phyloP scores from a whole-genome alignment of 2,797 vertebrate genomes.

The Allenopithecus nigroviridis region DNA sequence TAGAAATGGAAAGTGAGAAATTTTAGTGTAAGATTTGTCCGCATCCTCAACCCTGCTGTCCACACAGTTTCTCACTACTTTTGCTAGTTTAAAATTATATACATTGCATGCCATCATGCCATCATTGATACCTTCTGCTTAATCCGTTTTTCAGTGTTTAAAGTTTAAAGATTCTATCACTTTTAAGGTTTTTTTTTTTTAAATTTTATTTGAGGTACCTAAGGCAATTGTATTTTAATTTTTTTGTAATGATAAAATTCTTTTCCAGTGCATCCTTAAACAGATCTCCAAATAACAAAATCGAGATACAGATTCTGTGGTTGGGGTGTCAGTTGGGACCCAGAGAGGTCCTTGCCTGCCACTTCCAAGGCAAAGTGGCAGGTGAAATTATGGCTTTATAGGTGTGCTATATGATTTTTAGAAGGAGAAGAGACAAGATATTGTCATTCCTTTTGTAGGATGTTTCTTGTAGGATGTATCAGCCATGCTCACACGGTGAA shows the following conservation, averaged over 20 bases:
- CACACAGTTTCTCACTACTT: neutral
- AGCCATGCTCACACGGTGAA: neutral
- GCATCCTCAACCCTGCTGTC: neutral
- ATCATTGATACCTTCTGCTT: neutral
- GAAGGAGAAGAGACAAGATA: neutral
- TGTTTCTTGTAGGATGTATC: neutral
- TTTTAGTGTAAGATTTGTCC: neutral
- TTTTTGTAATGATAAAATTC: neutral
- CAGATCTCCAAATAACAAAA: neutral
- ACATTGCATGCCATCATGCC: neutral
- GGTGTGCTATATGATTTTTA: neutral
- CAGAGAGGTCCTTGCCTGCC: neutral
- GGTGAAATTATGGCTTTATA: neutral
- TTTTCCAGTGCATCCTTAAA: neutral
- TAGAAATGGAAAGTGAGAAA: neutral
- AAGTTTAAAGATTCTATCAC: neutral
- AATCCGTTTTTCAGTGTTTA: slow-evolving; percentile 8
- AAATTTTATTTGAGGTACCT: neutral
- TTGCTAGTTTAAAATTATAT: neutral
- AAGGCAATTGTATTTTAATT: neutral
- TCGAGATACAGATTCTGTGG: neutral
- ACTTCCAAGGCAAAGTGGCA: neutral
- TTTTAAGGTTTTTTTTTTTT: neutral
- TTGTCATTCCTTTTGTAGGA: neutral
- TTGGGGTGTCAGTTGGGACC: neutral